Base-by-base conservation (phyloP, 2,888 invertebrate genomes). In the Eupeodes luniger region DNA sequence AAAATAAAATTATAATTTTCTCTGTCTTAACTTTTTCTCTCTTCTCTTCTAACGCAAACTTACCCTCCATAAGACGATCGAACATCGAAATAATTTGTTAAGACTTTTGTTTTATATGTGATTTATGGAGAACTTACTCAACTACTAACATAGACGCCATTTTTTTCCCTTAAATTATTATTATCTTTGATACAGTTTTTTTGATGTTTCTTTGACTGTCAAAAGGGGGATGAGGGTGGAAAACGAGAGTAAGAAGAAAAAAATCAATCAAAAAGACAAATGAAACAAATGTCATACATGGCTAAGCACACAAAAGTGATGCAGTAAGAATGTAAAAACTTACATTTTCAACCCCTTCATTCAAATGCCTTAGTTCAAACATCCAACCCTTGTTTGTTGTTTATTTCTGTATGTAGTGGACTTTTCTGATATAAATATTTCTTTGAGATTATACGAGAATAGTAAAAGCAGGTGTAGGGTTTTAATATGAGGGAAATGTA, bases 71-170 rank as follows among this genome's bases (percentile, higher is more conserved):
- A 12, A 36, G 64, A 12, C 16, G 40, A 36, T 6, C 40, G 40
- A 40, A 40, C 40, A 40, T 27, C 27, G 3, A 53, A 80, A 49
- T 62, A 70, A 76, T 80, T 85, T 80, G 76, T 85, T 72, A 7
- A 19, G 40, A 49, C 12, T 74, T 69, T 78, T 79, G 61, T 62
- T 64, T 51, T 57, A 55, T 19, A 19, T 70, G 78, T 86, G 78
- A 81, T 79, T 86, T 81, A 82, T 76, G 79, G 53, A 49, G n/a
- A 57, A 55, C 14, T 70, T 70, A 55, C 62, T 16, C 19, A 14
- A 36, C 9, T 14, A 19, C 27, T 19, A 12, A 59, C 14, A 6
- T 44, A 53, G 14, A 66, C 16, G 57, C 12, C 72, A 40, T 44
- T 62, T 19, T 57, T 44, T 49, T 66, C 80, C 72, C 80, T 72